Base-by-base conservation (phyloP, 2,888 invertebrate species). In the Cryptocephalus moraei region DNA sequence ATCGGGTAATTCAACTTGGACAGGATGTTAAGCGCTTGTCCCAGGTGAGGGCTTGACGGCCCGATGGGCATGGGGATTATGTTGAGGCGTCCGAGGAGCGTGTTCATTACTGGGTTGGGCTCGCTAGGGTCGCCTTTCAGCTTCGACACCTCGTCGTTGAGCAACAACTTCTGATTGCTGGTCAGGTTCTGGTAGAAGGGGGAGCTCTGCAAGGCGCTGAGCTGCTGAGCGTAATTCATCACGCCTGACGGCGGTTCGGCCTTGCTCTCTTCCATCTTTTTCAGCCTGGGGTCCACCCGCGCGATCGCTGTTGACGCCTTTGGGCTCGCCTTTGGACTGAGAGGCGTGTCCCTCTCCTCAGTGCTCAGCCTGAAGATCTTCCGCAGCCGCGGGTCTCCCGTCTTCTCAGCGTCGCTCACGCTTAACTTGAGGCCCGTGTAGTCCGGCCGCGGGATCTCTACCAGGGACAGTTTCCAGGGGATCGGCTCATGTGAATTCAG, bases 401-500 rank as follows among this genome's bases (percentile, higher is more conserved):
- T 75, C 39, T 81, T 83, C 63, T 86, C 81, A 4, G 82, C 80
- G 60, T 84, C 82, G 47, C 81, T 80, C 9, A 80, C 80, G 56
- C 78, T 82, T 47, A 84, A 73, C 59, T 83, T 82, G 44, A 89
- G 75, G 51, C 85, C 84, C 1, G 80, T 81, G 62, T 86, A 89
- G 63, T 85, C 84, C 0, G 87, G 84, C 36, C 82, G 75, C 0
- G 86, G 84, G 60, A 88, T 80, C 47, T 82, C 80, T 46, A 87
- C 68, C 10, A 72, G 61, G 39, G 67, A 55, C 10, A 77, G 65
- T 65, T 80, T 81, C 74, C 84, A 91, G 0, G 71, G 58, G 44
- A 91, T 81, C 0, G 85, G 84, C 0, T 81, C 79, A 65, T 91
- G 90, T 39, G 86, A 84, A 44, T 81, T 81, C 40, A 87, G 77